Conservation (phyloP, 2,797 vertebrate species). For the Myotis myotis region DNA sequence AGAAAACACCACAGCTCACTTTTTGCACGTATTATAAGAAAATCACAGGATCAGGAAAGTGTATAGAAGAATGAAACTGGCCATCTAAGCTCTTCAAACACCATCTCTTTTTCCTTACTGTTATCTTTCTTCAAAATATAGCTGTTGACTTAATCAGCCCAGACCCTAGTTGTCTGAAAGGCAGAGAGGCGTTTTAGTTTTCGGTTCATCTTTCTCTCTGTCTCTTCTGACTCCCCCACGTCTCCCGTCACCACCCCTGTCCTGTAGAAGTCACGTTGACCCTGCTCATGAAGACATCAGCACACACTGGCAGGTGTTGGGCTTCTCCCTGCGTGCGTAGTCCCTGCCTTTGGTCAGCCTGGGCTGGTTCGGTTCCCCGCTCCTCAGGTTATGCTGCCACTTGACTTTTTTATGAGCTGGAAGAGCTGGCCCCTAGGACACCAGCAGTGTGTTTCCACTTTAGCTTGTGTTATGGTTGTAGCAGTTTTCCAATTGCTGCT, state of each 20-base stretch:
- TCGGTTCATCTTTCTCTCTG: background rate
- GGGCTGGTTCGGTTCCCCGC: background rate
- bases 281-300: background rate
- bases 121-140: background rate
- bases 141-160: background rate
- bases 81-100: constrained; percentile 1
- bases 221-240: background rate
- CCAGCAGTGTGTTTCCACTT: background rate
- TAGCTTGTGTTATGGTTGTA: background rate
- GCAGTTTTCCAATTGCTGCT: background rate
- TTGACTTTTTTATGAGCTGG: background rate
- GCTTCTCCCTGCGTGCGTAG: background rate
- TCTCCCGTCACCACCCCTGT: accelerated
- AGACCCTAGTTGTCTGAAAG: background rate
- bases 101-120: background rate
- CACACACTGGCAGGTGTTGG: background rate
- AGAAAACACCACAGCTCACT: background rate
- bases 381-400: background rate
- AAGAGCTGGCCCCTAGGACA: background rate
- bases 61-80: background rate
- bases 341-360: background rate
- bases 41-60: background rate
- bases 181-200: background rate
- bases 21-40: background rate
- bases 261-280: background rate